These are phyloP conservation scores for Montipora capricornis DNA, from an alignment of 64 coral and sea anemone species.

Conservation along the genomic window DNA sequence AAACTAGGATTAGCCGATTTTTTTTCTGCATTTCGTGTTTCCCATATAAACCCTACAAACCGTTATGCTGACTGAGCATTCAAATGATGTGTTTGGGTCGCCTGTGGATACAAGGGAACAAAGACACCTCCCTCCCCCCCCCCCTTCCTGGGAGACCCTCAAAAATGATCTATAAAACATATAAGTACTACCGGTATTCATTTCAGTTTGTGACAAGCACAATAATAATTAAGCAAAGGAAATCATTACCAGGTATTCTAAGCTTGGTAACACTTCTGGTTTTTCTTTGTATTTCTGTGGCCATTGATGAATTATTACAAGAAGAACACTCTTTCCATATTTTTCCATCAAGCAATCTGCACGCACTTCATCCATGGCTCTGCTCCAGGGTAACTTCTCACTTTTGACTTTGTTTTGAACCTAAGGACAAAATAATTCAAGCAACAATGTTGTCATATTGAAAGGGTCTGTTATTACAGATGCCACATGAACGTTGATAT, in stretches of 20 bases:
- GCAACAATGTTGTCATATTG: not conserved
- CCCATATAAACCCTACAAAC: too few species aligned
- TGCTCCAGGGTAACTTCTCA: constrained; percentile 69
- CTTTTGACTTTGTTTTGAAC: constrained; percentile 78
- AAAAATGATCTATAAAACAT: too few species aligned
- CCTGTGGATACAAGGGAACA: too few species aligned
- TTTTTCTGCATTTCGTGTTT: too few species aligned
- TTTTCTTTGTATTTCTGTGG: constrained; percentile 80
- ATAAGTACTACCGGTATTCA: too few species aligned
- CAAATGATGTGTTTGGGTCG: too few species aligned
- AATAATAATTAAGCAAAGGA: not conserved
- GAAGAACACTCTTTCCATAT: constrained; percentile 63
- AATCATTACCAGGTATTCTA: constrained; percentile 51
- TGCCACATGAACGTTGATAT: too few species aligned
- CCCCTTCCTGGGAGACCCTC: too few species aligned
- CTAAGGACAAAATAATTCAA: constrained; percentile 26
- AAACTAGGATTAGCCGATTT: too few species aligned
- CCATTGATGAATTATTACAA: constrained; percentile 83
- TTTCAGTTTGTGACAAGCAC: not conserved
- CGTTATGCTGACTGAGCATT: too few species aligned
- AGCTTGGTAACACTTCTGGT: constrained; percentile 68
- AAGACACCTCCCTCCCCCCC: too few species aligned
- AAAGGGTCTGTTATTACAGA: too few species aligned
- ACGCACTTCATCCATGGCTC: constrained; percentile 89
- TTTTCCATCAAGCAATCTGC: constrained; percentile 74